Evolutionary conservation across 2,113 vertebrate genomes (phyloP).

Genomic region (Brienomyrus longianalis): DNA sequence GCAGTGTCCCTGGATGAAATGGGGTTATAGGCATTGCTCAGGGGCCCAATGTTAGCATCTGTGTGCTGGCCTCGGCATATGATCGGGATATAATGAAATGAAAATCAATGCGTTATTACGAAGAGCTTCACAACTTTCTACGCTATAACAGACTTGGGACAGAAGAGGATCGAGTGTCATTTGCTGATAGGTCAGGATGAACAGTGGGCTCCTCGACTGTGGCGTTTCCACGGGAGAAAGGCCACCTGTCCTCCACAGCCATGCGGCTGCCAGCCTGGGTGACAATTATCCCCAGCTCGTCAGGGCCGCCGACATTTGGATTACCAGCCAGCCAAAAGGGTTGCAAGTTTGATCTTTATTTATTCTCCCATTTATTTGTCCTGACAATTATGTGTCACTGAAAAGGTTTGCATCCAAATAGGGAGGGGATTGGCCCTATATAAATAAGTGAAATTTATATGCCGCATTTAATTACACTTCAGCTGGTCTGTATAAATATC

Average conservation of each 20-base stretch:
- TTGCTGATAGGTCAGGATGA: not conserved
- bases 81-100: not conserved
- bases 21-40: not conserved
- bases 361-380: slow-evolving; percentile 10
- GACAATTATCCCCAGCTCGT: not conserved
- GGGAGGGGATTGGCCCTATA: not conserved
- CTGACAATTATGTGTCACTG: slow-evolving; percentile 8
- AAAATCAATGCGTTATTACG: not conserved
- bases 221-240: not conserved
- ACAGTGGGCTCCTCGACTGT: not conserved
- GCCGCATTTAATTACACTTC: slow-evolving; percentile 2
- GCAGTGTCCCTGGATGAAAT: not conserved
- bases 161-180: not conserved
- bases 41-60: not conserved
- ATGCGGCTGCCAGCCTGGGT: not conserved
- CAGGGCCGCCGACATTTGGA: not conserved
- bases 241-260: not conserved
- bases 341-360: slow-evolving; percentile 13
- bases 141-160: not conserved
- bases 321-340: slow-evolving; percentile 1
- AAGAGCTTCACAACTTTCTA: not conserved
- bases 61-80: not conserved
- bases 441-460: slow-evolving; percentile 9
- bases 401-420: not conserved
- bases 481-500: slow-evolving; percentile 7